phyloP scores from a whole-genome alignment of 2,113 vertebrate species.

The Ranitomeya imitator region DNA sequence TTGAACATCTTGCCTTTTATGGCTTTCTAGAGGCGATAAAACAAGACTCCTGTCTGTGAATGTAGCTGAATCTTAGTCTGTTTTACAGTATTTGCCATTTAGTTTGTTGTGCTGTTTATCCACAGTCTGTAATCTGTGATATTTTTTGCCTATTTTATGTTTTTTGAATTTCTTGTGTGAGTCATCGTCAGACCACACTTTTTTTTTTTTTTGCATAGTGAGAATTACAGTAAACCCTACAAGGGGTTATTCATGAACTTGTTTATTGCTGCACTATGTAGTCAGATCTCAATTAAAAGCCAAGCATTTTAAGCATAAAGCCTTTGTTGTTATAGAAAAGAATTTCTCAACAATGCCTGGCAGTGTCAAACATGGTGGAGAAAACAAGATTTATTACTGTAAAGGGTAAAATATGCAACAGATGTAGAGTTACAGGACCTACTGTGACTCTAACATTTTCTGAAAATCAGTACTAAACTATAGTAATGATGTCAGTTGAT shows the following conservation, averaged over 20 bases:
- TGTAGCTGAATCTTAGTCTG: not conserved
- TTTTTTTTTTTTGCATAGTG: slow-evolving; percentile 6
- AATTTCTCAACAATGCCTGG: slow-evolving; percentile 35
- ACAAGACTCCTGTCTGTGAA: not conserved
- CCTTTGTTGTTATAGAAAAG: slow-evolving; percentile 7
- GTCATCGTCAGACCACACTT: slow-evolving; percentile 26
- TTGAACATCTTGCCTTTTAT: not conserved
- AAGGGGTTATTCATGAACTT: slow-evolving; percentile 41
- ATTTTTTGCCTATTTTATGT: not conserved
- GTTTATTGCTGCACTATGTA: slow-evolving; percentile 37
- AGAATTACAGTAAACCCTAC: slow-evolving; percentile 6
- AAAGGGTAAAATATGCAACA: slow-evolving; percentile 15
- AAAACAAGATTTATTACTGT: not conserved
- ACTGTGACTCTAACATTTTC: not conserved
- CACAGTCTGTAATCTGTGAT: slow-evolving; percentile 4
- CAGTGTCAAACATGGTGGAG: slow-evolving; percentile 22
- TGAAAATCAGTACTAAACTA: not conserved
- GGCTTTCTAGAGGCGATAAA: not conserved
- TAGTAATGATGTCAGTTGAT: not conserved
- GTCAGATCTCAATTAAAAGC: slow-evolving; percentile 10
- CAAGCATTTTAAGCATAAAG: slow-evolving; percentile 26
- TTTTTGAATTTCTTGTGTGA: slow-evolving; percentile 21
- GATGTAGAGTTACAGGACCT: not conserved
- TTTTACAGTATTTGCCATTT: not conserved
- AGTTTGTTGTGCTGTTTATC: not conserved